Conservation (phyloP, 2,113 vertebrate species). For the Megaceryle maxima region DNA sequence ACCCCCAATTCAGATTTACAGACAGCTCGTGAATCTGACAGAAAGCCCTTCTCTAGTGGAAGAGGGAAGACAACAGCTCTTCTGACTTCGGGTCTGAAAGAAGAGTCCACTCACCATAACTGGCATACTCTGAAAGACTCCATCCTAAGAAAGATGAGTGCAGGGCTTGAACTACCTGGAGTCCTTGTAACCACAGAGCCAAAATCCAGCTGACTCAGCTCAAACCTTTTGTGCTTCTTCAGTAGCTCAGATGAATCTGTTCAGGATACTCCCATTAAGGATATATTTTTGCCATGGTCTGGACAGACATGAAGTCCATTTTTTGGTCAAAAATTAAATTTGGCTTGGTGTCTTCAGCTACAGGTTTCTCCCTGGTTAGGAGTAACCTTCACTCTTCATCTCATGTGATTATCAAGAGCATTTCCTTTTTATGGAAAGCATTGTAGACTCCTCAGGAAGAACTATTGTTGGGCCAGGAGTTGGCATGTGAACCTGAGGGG, state of each 20-base stretch:
- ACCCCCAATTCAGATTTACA: background rate
- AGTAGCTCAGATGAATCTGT: background rate
- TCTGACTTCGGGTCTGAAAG: background rate
- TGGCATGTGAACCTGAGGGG: background rate
- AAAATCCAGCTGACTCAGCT: conserved; percentile 32
- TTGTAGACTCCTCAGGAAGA: background rate
- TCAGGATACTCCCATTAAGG: background rate
- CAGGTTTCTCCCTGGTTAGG: background rate
- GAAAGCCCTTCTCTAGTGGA: background rate
- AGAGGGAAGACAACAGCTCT: background rate
- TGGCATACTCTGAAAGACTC: background rate
- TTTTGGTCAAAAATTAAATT: background rate
- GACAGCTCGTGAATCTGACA: background rate
- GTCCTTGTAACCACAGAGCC: background rate
- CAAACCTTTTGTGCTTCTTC: conserved; percentile 19
- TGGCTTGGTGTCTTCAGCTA: background rate
- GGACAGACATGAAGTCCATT: background rate
- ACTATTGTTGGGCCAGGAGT: background rate
- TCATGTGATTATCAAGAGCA: background rate
- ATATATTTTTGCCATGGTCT: background rate
- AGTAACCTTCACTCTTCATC: background rate
- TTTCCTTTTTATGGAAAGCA: background rate
- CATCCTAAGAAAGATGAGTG: background rate
- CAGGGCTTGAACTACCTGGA: background rate
- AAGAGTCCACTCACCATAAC: background rate